These are phyloP conservation scores for Melanostoma scalare DNA, from an alignment of 2,888 invertebrate genomes.

Conservation along the genomic window DNA sequence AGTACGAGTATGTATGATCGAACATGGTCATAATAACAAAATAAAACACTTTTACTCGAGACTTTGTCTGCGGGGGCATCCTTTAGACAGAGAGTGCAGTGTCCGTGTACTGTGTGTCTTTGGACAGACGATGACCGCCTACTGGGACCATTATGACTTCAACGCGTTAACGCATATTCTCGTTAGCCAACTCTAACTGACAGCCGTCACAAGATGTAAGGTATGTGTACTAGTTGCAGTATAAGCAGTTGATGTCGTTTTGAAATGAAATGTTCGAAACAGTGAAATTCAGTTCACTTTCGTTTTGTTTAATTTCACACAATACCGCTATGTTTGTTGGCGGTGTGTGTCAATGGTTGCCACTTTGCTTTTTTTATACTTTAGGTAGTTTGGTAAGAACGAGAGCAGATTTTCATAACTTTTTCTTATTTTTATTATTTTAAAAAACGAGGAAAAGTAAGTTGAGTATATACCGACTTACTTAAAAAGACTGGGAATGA, in stretches of 20 bases:
- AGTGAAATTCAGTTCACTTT: slow-evolving; percentile 72
- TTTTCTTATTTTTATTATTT: too few relatives aligned
- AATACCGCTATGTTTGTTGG: slow-evolving; percentile 8
- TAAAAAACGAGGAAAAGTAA: too few relatives aligned
- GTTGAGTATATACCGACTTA: too few relatives aligned
- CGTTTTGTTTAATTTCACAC: slow-evolving; percentile 61
- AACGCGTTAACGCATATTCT: slow-evolving; percentile 65
- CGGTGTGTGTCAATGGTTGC: neutral
- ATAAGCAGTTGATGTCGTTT: slow-evolving; percentile 6
- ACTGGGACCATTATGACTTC: slow-evolving; percentile 45
- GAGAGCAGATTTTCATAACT: too few relatives aligned
- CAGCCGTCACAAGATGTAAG: slow-evolving; percentile 57
- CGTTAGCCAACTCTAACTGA: slow-evolving; percentile 49
- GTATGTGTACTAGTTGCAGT: neutral
- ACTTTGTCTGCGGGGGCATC: slow-evolving; percentile 2
- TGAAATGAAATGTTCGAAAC: slow-evolving; percentile 40
- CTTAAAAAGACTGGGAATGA: too few relatives aligned
- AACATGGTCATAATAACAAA: slow-evolving; percentile 53
- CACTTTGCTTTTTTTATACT: neutral
- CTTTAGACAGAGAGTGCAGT: neutral
- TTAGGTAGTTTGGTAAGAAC: too few relatives aligned
- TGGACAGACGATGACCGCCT: slow-evolving; percentile 50
- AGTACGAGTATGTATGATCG: neutral
- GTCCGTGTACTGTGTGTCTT: neutral
- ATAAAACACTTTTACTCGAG: slow-evolving; percentile 50